phyloP scores from a whole-genome alignment of 1,140 invertebrate genomes.

The Pseudomyrmex sp. region DNA sequence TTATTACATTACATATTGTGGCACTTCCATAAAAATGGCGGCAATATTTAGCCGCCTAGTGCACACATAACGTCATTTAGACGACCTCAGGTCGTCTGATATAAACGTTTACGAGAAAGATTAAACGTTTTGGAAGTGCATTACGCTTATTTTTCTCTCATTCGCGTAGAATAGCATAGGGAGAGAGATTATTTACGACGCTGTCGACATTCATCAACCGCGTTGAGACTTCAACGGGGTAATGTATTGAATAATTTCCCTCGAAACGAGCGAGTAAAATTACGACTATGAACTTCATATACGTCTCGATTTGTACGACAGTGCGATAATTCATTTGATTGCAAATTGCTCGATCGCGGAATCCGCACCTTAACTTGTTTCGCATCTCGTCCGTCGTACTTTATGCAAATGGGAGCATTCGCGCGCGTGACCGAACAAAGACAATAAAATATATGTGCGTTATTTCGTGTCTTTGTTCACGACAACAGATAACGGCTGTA shows the following conservation, averaged over 20 bases:
- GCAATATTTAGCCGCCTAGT: not conserved
- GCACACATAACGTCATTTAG: no score
- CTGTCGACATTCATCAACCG: not conserved
- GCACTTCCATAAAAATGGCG: no score
- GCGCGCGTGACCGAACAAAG: no score
- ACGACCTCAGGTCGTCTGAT: not conserved
- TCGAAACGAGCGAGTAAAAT: not conserved
- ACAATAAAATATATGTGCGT: not conserved
- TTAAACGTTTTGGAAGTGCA: constrained; percentile 22
- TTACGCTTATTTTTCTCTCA: not conserved
- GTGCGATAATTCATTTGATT: not conserved
- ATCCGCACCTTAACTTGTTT: no score
- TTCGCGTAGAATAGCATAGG: no score
- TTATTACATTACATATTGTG: no score
- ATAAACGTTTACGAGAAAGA: not conserved
- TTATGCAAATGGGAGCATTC: no score
- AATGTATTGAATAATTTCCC: not conserved
- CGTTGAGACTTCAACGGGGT: not conserved
- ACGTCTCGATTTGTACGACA: no score
- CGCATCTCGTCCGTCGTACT: no score
- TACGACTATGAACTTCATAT: no score
- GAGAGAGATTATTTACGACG: not conserved
- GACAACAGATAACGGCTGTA: not conserved
- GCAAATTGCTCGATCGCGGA: no score
- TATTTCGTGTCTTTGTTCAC: not conserved